Percentiles rank a stretch among this genome's conserved stretches.
Evolutionary conservation across 2,797 vertebrate genomes (phyloP).

Genomic region (Hippocampus kuda): DNA sequence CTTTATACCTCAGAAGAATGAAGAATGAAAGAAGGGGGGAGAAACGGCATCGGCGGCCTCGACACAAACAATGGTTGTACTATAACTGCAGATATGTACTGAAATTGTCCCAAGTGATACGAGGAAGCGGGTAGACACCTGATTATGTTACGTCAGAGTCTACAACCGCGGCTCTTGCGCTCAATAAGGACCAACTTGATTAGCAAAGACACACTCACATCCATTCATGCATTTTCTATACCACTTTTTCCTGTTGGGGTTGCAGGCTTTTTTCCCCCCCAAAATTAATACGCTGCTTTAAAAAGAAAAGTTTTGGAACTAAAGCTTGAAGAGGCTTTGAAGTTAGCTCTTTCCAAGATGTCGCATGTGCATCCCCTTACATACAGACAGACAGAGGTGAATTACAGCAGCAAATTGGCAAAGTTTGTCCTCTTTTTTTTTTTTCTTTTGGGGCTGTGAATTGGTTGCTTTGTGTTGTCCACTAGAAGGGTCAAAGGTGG

Average conservation of each 20-base stretch:
- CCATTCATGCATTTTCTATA: conserved; percentile 4
- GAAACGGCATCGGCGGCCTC: conserved; percentile 26
- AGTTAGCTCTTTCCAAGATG: conserved; percentile 6
- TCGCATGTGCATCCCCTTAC: conserved; percentile 2
- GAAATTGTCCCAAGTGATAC: conserved; percentile 16
- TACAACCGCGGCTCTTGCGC: not conserved
- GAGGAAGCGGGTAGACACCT: conserved; percentile 2
- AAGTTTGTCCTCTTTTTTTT: not conserved
- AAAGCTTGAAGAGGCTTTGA: conserved; percentile 6
- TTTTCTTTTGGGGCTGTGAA: not conserved
- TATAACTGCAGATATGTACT: conserved; percentile 6
- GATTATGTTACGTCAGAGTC: conserved; percentile 1
- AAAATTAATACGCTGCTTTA: not conserved
- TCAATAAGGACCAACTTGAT: conserved; percentile 5
- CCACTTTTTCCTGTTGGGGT: not conserved
- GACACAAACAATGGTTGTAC: conserved; percentile 24
- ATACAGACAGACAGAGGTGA: not conserved
- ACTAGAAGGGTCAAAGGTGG: not conserved
- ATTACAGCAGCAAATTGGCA: not conserved
- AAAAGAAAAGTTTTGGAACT: conserved; percentile 10
- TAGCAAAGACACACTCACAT: conserved; percentile 20
- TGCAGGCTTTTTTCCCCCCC: not conserved
- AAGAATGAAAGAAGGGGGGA: conserved; percentile 14
- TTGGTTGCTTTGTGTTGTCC: not conserved
- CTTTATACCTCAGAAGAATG: conserved; percentile 20